A percentile compares a stretch with the other conserved stretches of the same genome.
phyloP scores from a whole-genome alignment of 2,797 vertebrate genomes.

The Sebastes glaucus region DNA sequence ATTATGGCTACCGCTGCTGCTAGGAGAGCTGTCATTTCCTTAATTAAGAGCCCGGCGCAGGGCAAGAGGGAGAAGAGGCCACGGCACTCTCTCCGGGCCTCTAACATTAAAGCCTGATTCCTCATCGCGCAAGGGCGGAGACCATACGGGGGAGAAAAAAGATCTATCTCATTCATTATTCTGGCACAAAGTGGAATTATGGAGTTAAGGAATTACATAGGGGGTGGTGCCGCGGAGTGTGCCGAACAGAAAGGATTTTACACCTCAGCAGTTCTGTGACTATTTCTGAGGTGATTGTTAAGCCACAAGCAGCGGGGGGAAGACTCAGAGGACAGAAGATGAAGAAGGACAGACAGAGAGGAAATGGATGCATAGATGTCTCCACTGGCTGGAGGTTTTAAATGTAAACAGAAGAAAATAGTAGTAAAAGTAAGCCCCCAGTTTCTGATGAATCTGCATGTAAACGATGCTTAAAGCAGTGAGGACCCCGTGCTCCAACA shows the following conservation, averaged over 20 bases:
- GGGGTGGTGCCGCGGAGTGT: slow-evolving; percentile 77
- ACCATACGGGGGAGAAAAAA: slow-evolving; percentile 62
- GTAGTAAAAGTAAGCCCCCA: not conserved
- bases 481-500: slow-evolving; percentile 35
- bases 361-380: slow-evolving; percentile 19
- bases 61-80: slow-evolving; percentile 59
- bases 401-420: slow-evolving; percentile 55
- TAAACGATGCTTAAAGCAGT: slow-evolving; percentile 90
- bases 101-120: slow-evolving; percentile 62
- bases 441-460: slow-evolving; percentile 90
- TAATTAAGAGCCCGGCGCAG: slow-evolving; percentile 76
- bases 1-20: slow-evolving; percentile 62
- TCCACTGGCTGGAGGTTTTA: slow-evolving; percentile 14
- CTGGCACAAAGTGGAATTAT: slow-evolving; percentile 86
- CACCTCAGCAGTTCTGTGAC: slow-evolving; percentile 90
- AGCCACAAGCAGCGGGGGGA: slow-evolving; percentile 26
- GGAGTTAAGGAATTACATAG: slow-evolving; percentile 81
- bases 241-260: slow-evolving; percentile 90
- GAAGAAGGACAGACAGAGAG: slow-evolving; percentile 16
- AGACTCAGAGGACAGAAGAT: slow-evolving; percentile 37
- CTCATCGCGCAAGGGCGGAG: slow-evolving; percentile 39
- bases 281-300: slow-evolving; percentile 86
- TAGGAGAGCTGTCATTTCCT: slow-evolving; percentile 76
- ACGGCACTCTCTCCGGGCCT: slow-evolving; percentile 51
- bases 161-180: slow-evolving; percentile 89